Evolutionary conservation across 2,888 invertebrate species (phyloP), one percentile per base, ranked within the genome.

Genomic region (Harpalus rufipes): DNA sequence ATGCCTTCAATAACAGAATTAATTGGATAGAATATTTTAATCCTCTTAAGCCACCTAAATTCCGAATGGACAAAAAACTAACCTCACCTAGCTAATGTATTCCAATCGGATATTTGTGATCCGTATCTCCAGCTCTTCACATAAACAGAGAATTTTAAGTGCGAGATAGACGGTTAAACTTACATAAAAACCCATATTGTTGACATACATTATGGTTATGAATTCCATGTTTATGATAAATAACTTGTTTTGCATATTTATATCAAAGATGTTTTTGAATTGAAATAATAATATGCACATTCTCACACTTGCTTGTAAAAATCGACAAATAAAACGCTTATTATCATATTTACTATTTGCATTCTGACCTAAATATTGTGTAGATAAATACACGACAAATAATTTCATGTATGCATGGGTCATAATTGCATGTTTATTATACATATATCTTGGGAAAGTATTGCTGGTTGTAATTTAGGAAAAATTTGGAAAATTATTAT

Each of bases 131-230:
- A 18, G 12, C 56, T 8, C 25, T 56, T 21, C 78, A 78, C 56
- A 78, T 78, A 78, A 78, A 78, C 32, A 78, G 7, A 25, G 78
- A 56, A 44, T 78, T 58, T 78, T 78, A 78, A 78, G 78, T 78
- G 78, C n/a, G 78, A 78, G 78, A 78, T 78, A 5, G 78, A 58
- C 72, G 44, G 44, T 74, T 44, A 74, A 74, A 74, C 41, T 44
- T 18, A 74, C 72, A 74, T 74, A 74, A 74, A 74, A 74, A 74
- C 44, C 18, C 72, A 74, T 74, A 74, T 74, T 74, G 72, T 44
- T 74, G 72, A 74, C 72, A 74, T 74, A 74, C 72, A 74, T 74
- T 74, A 74, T 74, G 72, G 72, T 44, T 74, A 74, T 74, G 72
- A 18, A 74, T 74, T 16, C 12, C 18, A 18, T 41, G 44, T 74